Evolutionary conservation across 2,113 vertebrate genomes (phyloP).

Genomic region (Chloebia gouldiae): DNA sequence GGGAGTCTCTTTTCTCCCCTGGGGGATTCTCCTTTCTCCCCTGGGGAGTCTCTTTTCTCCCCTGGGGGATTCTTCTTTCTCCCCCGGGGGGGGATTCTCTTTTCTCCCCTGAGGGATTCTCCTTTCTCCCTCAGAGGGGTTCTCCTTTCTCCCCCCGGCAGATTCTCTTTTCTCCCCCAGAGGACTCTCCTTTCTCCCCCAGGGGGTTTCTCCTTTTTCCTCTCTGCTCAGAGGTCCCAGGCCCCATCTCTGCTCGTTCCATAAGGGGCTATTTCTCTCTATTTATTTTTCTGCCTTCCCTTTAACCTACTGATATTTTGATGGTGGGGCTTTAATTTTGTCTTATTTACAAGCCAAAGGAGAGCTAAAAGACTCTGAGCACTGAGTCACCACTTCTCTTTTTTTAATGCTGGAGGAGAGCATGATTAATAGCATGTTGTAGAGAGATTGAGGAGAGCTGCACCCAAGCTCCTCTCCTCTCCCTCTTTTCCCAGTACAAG

Average conservation of each 20-base stretch:
- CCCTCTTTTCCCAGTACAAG: conserved; percentile 68
- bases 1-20: too few species aligned
- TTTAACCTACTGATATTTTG: not conserved
- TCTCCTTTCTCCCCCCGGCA: not conserved
- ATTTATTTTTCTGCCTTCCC: not conserved
- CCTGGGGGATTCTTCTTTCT: too few species aligned
- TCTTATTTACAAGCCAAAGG: not conserved
- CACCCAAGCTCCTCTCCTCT: not conserved
- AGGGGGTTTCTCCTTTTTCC: not conserved
- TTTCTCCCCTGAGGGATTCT: not conserved
- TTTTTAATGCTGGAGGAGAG: not conserved
- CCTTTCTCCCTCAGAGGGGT: not conserved
- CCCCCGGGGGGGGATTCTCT: not conserved
- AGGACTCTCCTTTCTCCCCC: not conserved
- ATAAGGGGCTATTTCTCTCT: not conserved
- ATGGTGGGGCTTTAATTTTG: not conserved
- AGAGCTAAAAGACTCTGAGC: not conserved
- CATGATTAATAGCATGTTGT: not conserved
- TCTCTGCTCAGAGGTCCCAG: not conserved
- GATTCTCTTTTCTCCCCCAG: too few species aligned
- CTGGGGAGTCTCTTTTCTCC: too few species aligned
- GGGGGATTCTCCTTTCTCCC: too few species aligned
- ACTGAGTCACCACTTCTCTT: not conserved
- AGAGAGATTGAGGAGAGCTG: not conserved
- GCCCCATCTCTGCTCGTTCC: not conserved